Evolutionary conservation across 1,140 invertebrate species (phyloP), one percentile per base, ranked within the genome.

Genomic region (Microplitis mediator): DNA sequence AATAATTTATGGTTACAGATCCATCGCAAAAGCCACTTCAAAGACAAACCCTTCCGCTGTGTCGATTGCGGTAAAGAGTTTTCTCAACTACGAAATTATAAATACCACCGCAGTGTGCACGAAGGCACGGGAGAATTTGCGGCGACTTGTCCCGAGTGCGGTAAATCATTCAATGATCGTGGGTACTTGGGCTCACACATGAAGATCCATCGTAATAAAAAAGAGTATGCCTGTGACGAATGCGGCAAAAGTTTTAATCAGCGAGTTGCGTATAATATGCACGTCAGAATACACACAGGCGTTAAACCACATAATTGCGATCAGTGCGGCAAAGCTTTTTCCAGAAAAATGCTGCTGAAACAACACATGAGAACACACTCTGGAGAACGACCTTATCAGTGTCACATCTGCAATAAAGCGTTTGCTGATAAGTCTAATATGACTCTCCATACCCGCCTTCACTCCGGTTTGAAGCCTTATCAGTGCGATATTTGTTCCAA

Each of bases 301-400:
- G 91, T 95, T 9, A 94, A 95, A 78, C 95, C 95, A 0, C 95
- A 97, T 86, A 91, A 92, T 68, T 97, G 95, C 79, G 90, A 90
- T 3, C 90, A 94, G 16, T 97, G 96, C 79, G 92, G 93, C n/a
- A 94, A 96, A 77, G 89, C 93, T 3, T 97, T 97, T 80, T 93
- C 95, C 8, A 90, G 93, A 11, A 94, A 94, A 85, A 93, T 94
- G 91, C 82, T 94, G 1, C 86, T 95, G 35, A 94, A 94, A 77
- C 93, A 94, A 78, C 93, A 95, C 79, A 89, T 93, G 77, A 86
- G 93, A 5, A 94, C 92, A 0, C 93, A 93, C 78, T 93, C 92
- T 1, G 92, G 93, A 14, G 94, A 95, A 80, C 91, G 94, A 77
- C 93, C 93, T 0, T 93, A 92, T 80, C 87, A 91, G 63, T 93